phyloP scores from a whole-genome alignment of 2,113 vertebrate species.

The Gnathonemus longibarbis region DNA sequence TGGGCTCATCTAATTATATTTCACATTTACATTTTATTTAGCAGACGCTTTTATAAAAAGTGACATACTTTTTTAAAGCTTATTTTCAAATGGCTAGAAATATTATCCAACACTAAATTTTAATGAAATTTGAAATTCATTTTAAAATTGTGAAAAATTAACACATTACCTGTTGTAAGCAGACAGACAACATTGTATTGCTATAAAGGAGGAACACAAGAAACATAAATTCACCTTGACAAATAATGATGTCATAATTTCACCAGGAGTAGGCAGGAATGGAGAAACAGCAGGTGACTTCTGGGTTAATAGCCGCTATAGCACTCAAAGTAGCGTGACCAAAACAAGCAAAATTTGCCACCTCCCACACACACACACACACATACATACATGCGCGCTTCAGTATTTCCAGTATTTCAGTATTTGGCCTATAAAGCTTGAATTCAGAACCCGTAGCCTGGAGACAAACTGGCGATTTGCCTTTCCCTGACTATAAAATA shows the following conservation, averaged over 20 bases:
- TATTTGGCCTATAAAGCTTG: background rate
- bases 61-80: background rate
- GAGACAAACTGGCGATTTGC: background rate
- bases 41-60: background rate
- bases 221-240: background rate
- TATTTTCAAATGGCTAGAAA: background rate
- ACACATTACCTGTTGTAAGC: background rate
- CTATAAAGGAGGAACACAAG: background rate
- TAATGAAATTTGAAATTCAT: background rate
- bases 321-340: background rate
- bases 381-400: background rate
- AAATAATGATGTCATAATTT: background rate
- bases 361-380: background rate
- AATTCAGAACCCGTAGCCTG: background rate
- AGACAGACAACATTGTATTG: background rate
- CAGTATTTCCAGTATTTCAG: background rate
- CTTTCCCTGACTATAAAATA: background rate
- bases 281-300: background rate
- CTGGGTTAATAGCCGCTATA: background rate
- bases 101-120: background rate
- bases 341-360: background rate
- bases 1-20: background rate
- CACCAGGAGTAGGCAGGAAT: background rate
- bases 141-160: background rate
- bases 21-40: background rate